Evolutionary conservation across 2,797 vertebrate genomes (phyloP), one percentile per base, ranked within the genome.

Genomic region (Leucoraja ocellata): DNA sequence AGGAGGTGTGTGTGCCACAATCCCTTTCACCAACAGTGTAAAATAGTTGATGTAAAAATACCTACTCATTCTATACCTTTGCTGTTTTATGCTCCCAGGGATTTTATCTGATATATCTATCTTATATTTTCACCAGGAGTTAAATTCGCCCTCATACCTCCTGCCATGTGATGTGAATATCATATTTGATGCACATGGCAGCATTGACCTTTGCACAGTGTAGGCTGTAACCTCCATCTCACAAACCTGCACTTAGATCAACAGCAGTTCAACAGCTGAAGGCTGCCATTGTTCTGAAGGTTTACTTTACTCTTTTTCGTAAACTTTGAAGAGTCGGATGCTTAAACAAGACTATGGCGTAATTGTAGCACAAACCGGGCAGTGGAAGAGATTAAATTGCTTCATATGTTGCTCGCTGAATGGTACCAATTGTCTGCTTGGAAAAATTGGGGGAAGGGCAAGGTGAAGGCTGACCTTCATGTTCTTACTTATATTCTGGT

Each of bases 401-500:
- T 65, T 21, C 11, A 25, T 2, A n/a, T 61, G 28, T n/a, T 86
- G 58, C 58, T 86, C 28, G 25, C 54, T 63, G 14, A 65, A 65
- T 86, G 83, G 25, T 65, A 63, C 58, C 28, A 5, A 86, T 14
- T 86, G 28, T 86, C 58, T 86, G 81, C 58, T 84, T 84, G 61
- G 13, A 86, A n/a, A 61, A 32, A 5, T 86, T 32, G 25, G 58
- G n/a, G 58, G 84, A 68, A 68, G 16, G 61, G 61, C 36, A n/a
- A 46, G 84, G 61, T 32, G 28, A 68, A 14, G 84, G 61, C 63
- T 65, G 21, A 68, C 11, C 61, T 88, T 63, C 61, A 32, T 36
- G 84, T 68, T 88, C 84, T 68, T 63, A 88, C 61, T 88, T 88
- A 36, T 21, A 63, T 88, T 88, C n/a, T 63, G n/a, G 14, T 88